Percentiles rank a stretch among this genome's conserved stretches.
Conservation (phyloP, 2,888 invertebrate species). For the Drosophila borborema region DNA sequence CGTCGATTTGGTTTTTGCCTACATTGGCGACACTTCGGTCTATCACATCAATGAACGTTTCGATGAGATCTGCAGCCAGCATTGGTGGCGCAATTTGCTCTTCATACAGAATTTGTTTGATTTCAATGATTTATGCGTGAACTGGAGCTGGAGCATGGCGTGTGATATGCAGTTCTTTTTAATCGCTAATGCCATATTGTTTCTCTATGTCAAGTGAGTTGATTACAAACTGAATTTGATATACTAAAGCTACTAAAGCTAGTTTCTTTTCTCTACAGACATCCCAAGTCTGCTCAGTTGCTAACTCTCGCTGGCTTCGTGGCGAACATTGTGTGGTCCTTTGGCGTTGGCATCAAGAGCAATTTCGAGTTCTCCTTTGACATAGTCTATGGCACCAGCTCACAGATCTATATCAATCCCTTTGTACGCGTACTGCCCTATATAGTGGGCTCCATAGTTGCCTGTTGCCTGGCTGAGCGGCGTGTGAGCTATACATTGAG, state of each 20-base stretch:
- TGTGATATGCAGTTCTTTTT: constrained; percentile 85
- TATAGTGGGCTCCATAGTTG: constrained; percentile 85
- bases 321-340: constrained; percentile 81
- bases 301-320: constrained; percentile 55
- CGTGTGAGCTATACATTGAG: constrained; percentile 72
- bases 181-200: constrained; percentile 81
- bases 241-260: background rate
- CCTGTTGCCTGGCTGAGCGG: constrained; percentile 84
- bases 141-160: constrained; percentile 85
- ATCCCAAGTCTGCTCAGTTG: constrained; percentile 70
- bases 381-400: constrained; percentile 81
- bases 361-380: constrained; percentile 84
- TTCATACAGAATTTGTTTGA: constrained; percentile 84
- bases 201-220: constrained; percentile 83
- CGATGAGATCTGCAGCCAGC: constrained; percentile 82
- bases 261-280: constrained; percentile 54
- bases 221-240: background rate
- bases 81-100: constrained; percentile 85
- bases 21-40: constrained; percentile 83
- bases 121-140: constrained; percentile 83
- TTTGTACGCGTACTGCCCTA: constrained; percentile 86
- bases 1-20: constrained; percentile 83
- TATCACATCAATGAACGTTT: constrained; percentile 84
- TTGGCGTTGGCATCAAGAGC: constrained; percentile 69
- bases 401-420: constrained; percentile 86